A percentile compares a stretch with the other conserved stretches of the same genome.
Conservation (phyloP, 1,140 invertebrate genomes). For the Tribolium castaneum region DNA sequence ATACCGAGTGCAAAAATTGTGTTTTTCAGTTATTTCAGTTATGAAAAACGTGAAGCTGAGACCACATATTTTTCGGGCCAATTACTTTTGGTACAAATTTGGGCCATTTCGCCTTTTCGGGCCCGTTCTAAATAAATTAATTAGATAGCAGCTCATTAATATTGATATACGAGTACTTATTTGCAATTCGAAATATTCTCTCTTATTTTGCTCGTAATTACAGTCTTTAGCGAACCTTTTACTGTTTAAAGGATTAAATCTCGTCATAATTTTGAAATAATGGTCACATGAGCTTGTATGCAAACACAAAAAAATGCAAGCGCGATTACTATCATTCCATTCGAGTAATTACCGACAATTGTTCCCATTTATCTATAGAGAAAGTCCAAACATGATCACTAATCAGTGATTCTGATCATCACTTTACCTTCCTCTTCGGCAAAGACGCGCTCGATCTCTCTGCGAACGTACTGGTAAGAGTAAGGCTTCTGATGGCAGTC, state of each 20-base stretch:
- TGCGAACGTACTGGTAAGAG: constrained; percentile 16
- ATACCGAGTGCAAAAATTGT: neutral
- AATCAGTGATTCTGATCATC: neutral
- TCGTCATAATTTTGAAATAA: neutral
- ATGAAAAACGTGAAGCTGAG: no score
- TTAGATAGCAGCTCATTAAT: neutral
- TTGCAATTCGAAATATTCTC: no score
- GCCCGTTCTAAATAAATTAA: neutral
- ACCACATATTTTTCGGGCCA: neutral
- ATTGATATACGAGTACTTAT: no score
- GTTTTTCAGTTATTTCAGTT: no score
- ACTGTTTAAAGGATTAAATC: neutral
- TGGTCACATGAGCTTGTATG: neutral
- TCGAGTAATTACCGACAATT: neutral
- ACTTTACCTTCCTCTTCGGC: neutral
- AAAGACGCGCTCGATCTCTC: neutral
- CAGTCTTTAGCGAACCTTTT: no score
- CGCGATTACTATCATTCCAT: no score
- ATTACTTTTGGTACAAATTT: neutral
- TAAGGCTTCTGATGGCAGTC: neutral
- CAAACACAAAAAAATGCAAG: no score
- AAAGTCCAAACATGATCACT: neutral
- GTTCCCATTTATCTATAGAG: neutral
- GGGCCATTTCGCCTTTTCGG: neutral
- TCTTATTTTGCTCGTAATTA: no score